Base-by-base conservation (phyloP, 2,888 invertebrate genomes). In the Chaitophorus viminalis region DNA sequence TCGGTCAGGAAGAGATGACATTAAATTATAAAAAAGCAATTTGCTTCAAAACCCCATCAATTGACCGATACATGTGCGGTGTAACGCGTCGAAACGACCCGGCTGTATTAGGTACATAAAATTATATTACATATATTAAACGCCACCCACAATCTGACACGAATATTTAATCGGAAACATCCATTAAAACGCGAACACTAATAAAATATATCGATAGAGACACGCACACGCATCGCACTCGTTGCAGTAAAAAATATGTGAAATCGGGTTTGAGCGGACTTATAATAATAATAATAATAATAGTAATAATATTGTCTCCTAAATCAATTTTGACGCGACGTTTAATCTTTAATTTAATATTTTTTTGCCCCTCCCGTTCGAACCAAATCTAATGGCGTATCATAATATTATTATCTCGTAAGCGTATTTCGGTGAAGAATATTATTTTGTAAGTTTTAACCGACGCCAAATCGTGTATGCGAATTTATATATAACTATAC, bases 141-240 rank as follows among this genome's bases (percentile, higher is more conserved):
- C 68, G 11, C 9, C 33, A 52, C 31, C 31, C 65, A 81, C 65
- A 72, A 82, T 70, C 70, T 52, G 70, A 82, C 52, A 70, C 46
- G 52, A 82, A 81, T 70, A 81, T 81, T 81, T 82, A 72, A 82
- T 82, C 70, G 31, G 52, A 70, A 82, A 70, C 70, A 72, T 82
- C 33, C 70, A 72, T 82, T 82, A n/a, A 33, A 82, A 76, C n/a
- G 52, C 52, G 70, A 36, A 79, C 31, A 18, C 70, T 72, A 82
- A 70, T 82, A 72, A 72, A 72, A 72, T 52, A 72, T 33, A 82
- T 82, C 46, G 70, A 82, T 82, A 33, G 36, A 5, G 21, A 39
- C 65, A 29, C 3, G 11, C 46, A 46, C 11, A 14, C 46, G 46
- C 46, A 14, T 25, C 46, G 33, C 52, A 54, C 33, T 36, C 21